A percentile compares a stretch with the other conserved stretches of the same genome.
These are phyloP conservation scores for Arrhamphus sclerolepis DNA, from an alignment of 2,797 vertebrate species.

Conservation along the genomic window DNA sequence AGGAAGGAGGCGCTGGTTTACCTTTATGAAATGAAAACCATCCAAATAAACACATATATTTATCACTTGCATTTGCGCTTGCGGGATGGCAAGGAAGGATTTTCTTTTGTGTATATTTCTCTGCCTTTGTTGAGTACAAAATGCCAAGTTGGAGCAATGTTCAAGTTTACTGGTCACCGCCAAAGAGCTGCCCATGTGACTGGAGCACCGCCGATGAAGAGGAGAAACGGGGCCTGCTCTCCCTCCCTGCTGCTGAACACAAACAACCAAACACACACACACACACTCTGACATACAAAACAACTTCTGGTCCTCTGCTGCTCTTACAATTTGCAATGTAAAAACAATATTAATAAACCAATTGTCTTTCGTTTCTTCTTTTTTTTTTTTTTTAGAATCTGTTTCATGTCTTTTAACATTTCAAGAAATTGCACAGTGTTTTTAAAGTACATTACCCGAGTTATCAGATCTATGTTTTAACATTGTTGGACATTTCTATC, in stretches of 20 bases:
- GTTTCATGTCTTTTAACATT: slow-evolving; percentile 22
- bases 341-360: slow-evolving; percentile 87
- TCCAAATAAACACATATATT: slow-evolving; percentile 62
- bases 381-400: slow-evolving; percentile 81
- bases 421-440: neutral
- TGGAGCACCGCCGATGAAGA: slow-evolving; percentile 59
- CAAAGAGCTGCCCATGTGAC: slow-evolving; percentile 54
- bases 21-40: slow-evolving; percentile 60
- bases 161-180: slow-evolving; percentile 48
- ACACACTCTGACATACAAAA: slow-evolving; percentile 52
- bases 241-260: slow-evolving; percentile 87
- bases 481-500: too few relatives aligned
- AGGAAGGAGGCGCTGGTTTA: slow-evolving; percentile 50
- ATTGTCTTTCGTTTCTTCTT: slow-evolving; percentile 74
- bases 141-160: slow-evolving; percentile 65
- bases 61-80: slow-evolving; percentile 56
- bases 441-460: too few relatives aligned
- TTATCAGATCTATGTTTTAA: too few relatives aligned
- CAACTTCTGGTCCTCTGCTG: slow-evolving; percentile 83
- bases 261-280: slow-evolving; percentile 32
- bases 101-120: slow-evolving; percentile 61
- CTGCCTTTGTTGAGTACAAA: slow-evolving; percentile 73
- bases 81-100: slow-evolving; percentile 60
- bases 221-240: slow-evolving; percentile 72
- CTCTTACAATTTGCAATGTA: slow-evolving; percentile 85